Base-by-base conservation (phyloP, 2,888 invertebrate species). In the Lutraria lutraria region DNA sequence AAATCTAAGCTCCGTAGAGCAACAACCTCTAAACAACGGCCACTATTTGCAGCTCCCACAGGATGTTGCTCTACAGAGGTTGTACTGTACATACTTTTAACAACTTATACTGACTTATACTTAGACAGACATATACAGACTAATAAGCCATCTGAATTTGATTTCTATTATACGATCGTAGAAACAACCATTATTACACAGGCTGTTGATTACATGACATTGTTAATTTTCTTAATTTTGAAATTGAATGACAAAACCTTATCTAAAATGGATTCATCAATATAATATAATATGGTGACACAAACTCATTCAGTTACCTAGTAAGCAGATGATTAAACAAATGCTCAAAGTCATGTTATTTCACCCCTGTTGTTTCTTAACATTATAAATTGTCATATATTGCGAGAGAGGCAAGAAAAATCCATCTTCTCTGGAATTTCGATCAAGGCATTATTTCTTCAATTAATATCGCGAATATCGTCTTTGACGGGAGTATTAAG, bases 391-490 rank as follows among this genome's bases (percentile, higher is more conserved):
- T 79, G 85, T 85, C 85, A 85, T 79, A 85, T 84, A 85, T 80
- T 76, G 76, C 19, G 31, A 76, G 76, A 76, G 34, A 31, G 25
- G 56, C 53, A 56, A 56, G 80, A 85, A 80, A 72, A 85, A 85
- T 80, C 53, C 81, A 85, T 85, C 80, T 85, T 85, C 56, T 60
- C 85, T 15, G 80, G 85, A 85, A 85, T 85, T 85, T 85, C 85
- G 79, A 85, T 80, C 85, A 16, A 34, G 53, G 81, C 86, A 86
- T 86, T 86, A 86, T 86, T 90, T 90, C 89, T 89, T 89, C 90
- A 88, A 89, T 90, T 90, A 91, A 88, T 90, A 92, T 91, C 89
- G 63, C 12, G 86, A 90, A 85, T 88, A 91, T 90, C 87, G 85
- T 53, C 79, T 86, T 79, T 87, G 90, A 90, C 91, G 88, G 56